Evolutionary conservation across 2,113 vertebrate genomes (phyloP).

Genomic region (Microtus oregoni): DNA sequence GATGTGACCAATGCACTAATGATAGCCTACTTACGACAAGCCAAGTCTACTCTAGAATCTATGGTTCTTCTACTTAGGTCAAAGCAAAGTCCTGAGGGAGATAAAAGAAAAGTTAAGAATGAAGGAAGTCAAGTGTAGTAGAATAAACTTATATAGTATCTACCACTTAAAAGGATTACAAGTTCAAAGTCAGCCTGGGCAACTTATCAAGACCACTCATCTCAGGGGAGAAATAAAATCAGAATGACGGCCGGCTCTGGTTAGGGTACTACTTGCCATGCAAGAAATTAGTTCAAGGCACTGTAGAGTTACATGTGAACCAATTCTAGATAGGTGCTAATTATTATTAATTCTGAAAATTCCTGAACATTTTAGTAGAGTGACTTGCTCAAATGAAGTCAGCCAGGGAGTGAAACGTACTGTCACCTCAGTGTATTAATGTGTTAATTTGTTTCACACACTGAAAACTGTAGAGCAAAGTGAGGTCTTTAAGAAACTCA

Average conservation of each 20-base stretch:
- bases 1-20: conserved; percentile 21
- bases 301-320: background rate
- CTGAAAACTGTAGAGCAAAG: conserved; percentile 61
- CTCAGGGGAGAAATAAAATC: background rate
- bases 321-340: conserved; percentile 14
- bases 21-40: conserved; percentile 12
- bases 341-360: conserved; percentile 34
- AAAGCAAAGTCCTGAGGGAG: conserved; percentile 48
- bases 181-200: background rate
- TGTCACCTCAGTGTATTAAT: conserved; percentile 37
- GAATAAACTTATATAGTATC: background rate
- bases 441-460: conserved; percentile 71
- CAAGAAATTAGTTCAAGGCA: conserved; percentile 49
- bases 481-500: conserved; percentile 54
- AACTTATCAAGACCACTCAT: background rate
- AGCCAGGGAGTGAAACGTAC: conserved; percentile 31
- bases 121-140: background rate
- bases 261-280: background rate
- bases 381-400: conserved; percentile 16
- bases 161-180: background rate
- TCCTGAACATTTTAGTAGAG: conserved; percentile 56
- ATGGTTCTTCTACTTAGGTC: conserved; percentile 39
- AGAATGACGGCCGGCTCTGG: background rate
- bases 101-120: conserved; percentile 53
- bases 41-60: conserved; percentile 5